phyloP scores from a whole-genome alignment of 2,888 invertebrate genomes.

The Meiosimyza platycephala region DNA sequence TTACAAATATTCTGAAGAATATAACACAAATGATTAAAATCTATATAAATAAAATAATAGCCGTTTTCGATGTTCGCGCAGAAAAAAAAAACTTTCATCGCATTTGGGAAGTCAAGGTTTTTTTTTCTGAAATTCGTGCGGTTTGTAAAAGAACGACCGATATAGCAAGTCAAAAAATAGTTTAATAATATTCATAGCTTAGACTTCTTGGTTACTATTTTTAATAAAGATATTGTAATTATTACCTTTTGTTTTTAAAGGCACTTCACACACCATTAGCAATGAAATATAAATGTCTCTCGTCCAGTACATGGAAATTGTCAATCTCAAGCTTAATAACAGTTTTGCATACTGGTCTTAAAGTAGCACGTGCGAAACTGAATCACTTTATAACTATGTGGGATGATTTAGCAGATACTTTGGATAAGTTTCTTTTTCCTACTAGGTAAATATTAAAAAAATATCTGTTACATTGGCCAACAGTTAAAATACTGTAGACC shows the following conservation, averaged over 20 bases:
- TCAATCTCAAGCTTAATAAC: slow-evolving; percentile 81
- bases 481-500: no score
- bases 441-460: slow-evolving; percentile 71
- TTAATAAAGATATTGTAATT: not conserved
- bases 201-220: no score
- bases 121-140: no score
- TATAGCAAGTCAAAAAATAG: no score
- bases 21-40: no score
- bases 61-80: no score
- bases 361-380: slow-evolving; percentile 84
- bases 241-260: slow-evolving; percentile 46
- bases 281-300: slow-evolving; percentile 84
- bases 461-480: not conserved
- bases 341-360: slow-evolving; percentile 85
- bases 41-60: no score
- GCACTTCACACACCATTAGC: slow-evolving; percentile 79
- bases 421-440: slow-evolving; percentile 94
- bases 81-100: no score
- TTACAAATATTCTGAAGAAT: no score
- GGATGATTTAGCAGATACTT: slow-evolving; percentile 84
- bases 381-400: slow-evolving; percentile 83
- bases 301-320: slow-evolving; percentile 85
- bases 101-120: no score
- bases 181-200: no score
- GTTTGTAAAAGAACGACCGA: no score